Conservation (phyloP, 2,888 invertebrate genomes). For the Halocaridina rubra region DNA sequence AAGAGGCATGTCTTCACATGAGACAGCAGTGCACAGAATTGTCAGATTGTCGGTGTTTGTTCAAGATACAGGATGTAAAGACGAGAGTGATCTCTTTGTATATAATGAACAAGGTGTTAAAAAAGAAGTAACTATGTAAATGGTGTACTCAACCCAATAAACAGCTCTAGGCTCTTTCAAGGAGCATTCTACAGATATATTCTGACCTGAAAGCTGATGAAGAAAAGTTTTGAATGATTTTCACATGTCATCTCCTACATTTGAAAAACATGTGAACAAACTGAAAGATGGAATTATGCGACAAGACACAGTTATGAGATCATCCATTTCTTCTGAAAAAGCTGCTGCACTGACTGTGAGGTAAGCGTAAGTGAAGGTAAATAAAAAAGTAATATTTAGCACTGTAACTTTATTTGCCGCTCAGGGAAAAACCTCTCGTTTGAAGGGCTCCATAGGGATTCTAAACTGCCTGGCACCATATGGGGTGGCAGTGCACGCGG, state of each 20-base stretch:
- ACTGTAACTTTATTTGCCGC: background rate
- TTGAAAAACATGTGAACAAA: slow-evolving; percentile 28
- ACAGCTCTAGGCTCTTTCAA: background rate
- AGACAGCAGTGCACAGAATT: background rate
- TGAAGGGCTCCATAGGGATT: background rate
- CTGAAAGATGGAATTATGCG: slow-evolving; percentile 22
- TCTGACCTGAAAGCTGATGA: slow-evolving; percentile 17
- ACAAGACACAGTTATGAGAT: slow-evolving; percentile 30
- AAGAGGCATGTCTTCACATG: background rate
- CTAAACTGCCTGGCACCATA: background rate
- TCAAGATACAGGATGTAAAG: background rate
- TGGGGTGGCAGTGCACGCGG: background rate
- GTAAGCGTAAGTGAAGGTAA: slow-evolving; percentile 12
- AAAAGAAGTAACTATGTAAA: background rate
- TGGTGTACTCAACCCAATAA: background rate
- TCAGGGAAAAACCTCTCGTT: background rate
- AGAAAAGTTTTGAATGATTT: slow-evolving; percentile 3
- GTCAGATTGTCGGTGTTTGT: background rate
- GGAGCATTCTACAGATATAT: slow-evolving; percentile 20
- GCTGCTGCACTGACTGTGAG: slow-evolving; percentile 22
- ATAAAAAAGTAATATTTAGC: background rate
- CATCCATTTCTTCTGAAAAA: slow-evolving; percentile 20
- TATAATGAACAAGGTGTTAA: background rate
- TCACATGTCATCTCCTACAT: background rate
- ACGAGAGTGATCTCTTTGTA: background rate